phyloP scores from a whole-genome alignment of 2,888 invertebrate species.

The Esperia sulphurella region DNA sequence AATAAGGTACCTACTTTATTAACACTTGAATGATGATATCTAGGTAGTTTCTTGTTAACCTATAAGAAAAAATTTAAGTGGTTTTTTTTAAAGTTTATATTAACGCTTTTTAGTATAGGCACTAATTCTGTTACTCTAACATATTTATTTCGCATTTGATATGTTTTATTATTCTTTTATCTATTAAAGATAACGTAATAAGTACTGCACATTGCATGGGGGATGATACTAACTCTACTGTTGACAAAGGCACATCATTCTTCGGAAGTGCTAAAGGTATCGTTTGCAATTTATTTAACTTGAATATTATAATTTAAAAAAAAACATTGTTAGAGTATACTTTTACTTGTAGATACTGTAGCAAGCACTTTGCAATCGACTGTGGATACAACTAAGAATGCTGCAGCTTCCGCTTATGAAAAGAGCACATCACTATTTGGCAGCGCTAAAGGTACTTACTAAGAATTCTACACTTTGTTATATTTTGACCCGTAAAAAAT shows the following conservation, averaged over 20 bases:
- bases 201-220: slow-evolving; percentile 34
- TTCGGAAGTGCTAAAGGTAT: slow-evolving; percentile 16
- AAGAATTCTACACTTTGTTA: too few relatives aligned
- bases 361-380: slow-evolving; percentile 26
- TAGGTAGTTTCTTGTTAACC: too few relatives aligned
- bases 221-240: slow-evolving; percentile 40
- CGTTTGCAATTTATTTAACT: background rate
- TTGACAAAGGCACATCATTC: slow-evolving; percentile 34
- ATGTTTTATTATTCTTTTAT: slow-evolving; percentile 3
- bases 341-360: slow-evolving; percentile 19
- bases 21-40: too few relatives aligned
- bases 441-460: slow-evolving; percentile 31
- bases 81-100: too few relatives aligned
- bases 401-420: slow-evolving; percentile 33
- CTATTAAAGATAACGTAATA: slow-evolving; percentile 30
- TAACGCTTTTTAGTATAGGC: too few relatives aligned
- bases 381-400: slow-evolving; percentile 34
- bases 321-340: background rate
- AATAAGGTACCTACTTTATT: too few relatives aligned
- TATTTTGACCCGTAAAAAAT: too few relatives aligned
- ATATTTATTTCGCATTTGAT: too few relatives aligned
- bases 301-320: background rate
- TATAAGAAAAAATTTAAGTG: too few relatives aligned
- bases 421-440: slow-evolving; percentile 30
- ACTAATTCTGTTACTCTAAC: too few relatives aligned